Base-by-base conservation (phyloP, 2,888 invertebrate species). In the Nomada ruficornis region DNA sequence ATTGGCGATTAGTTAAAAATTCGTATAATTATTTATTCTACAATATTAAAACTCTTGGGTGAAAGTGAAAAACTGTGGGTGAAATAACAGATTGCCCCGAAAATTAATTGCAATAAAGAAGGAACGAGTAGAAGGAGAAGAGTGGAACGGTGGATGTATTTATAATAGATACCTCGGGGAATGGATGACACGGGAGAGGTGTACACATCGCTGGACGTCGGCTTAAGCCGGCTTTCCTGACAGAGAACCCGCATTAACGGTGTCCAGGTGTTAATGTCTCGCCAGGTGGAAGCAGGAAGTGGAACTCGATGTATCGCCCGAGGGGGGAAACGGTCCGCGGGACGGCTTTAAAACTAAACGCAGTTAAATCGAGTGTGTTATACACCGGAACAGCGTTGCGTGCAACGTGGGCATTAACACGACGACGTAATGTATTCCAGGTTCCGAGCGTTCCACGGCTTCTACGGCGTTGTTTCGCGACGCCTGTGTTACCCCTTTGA, bases 161-260 rank as follows among this genome's bases (percentile, higher is more conserved):
- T 36, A 36, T 36, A 36, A 36, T 36, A 47, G 47, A 26, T 0
- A 57, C 10, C 13, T 15, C 18, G 10, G 18, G 18, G 11, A 23
- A 9, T 9, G 29, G 26, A 29, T 2, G 18, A 60, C 18, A 60
- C 15, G 26, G 60, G 42, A 75, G 36, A 7, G 36, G 7, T 36
- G 7, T 36, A 83, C 60, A 67, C 70, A 80, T 78, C 47, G 80
- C 69, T 54, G 72, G 74, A 68, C 60, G 82, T 76, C 84, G 73
- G 75, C 77, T 67, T 84, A 88, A 86, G 84, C 84, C 76, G 72
- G 73, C 86, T 85, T 77, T 71, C 87, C 71, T 36, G 85, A 88
- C 87, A 83, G 87, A 81, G 85, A 83, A 88, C 67, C 82, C 85
- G 79, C 88, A 87, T 88, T 87, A 86, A 80, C 60, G 78, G 77